Conservation (phyloP, 2,888 invertebrate species). For the Drosophila barbarae region DNA sequence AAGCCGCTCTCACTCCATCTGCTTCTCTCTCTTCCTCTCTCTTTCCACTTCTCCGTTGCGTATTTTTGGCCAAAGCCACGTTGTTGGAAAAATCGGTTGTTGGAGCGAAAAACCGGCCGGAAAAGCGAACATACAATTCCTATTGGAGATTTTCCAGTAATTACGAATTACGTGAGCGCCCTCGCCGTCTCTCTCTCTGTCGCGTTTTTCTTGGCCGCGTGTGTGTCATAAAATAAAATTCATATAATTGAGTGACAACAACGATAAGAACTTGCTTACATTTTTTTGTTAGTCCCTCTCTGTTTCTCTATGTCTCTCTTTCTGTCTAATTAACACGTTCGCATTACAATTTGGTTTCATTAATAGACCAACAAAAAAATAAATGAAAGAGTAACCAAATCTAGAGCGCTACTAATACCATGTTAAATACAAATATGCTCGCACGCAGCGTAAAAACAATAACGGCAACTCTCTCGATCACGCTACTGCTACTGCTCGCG, state of each 20-base stretch:
- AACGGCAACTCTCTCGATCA: constrained; percentile 55
- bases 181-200: constrained; percentile 11
- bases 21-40: constrained; percentile 6
- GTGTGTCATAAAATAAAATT: constrained; percentile 40
- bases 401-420: constrained; percentile 20
- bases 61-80: constrained; percentile 65
- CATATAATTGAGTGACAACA: constrained; percentile 65
- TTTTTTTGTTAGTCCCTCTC: constrained; percentile 44
- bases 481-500: neutral
- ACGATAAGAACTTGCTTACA: constrained; percentile 58
- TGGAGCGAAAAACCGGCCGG: constrained; percentile 69
- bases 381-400: constrained; percentile 24
- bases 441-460: constrained; percentile 50
- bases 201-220: constrained; percentile 8
- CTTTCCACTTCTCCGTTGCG: constrained; percentile 46
- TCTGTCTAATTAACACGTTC: constrained; percentile 64
- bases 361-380: constrained; percentile 49
- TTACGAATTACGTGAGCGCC: constrained; percentile 67
- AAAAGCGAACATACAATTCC: constrained; percentile 68
- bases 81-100: constrained; percentile 46
- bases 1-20: neutral
- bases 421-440: constrained; percentile 26
- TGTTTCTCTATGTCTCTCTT: constrained; percentile 8
- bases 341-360: constrained; percentile 69
- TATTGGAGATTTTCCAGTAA: constrained; percentile 58